phyloP scores from a whole-genome alignment of 2,797 vertebrate species.

The Etheostoma nigrum region DNA sequence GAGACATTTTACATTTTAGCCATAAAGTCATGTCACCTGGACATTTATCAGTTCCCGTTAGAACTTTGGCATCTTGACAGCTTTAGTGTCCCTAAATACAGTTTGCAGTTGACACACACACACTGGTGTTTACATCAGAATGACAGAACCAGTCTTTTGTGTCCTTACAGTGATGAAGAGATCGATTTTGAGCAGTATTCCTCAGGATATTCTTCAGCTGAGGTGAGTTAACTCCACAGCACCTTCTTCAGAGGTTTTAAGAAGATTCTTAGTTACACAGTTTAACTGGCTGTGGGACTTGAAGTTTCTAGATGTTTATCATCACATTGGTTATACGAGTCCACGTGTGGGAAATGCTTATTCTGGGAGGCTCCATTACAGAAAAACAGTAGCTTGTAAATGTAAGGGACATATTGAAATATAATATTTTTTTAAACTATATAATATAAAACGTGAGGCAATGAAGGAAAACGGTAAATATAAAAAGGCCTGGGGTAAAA shows the following conservation, averaged over 20 bases:
- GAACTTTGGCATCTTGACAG: neutral
- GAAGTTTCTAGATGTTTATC: too few relatives aligned
- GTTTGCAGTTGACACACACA: neutral
- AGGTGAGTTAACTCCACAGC: conserved; percentile 85
- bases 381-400: too few relatives aligned
- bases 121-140: neutral
- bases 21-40: neutral
- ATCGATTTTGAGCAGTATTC: conserved; percentile 93
- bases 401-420: too few relatives aligned
- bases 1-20: neutral
- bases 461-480: too few relatives aligned
- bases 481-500: too few relatives aligned
- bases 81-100: neutral
- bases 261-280: neutral
- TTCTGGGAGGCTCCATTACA: too few relatives aligned
- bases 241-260: conserved; percentile 18
- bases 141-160: conserved; percentile 37
- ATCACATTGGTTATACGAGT: too few relatives aligned
- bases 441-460: too few relatives aligned
- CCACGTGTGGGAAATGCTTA: too few relatives aligned
- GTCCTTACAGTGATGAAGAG: conserved; percentile 89
- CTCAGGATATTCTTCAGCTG: conserved; percentile 97
- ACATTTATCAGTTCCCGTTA: neutral
- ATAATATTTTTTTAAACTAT: too few relatives aligned
- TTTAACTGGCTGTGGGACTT: neutral